Base-by-base conservation (phyloP, 2,113 vertebrate genomes). In the Oncorhynchus tshawytscha region DNA sequence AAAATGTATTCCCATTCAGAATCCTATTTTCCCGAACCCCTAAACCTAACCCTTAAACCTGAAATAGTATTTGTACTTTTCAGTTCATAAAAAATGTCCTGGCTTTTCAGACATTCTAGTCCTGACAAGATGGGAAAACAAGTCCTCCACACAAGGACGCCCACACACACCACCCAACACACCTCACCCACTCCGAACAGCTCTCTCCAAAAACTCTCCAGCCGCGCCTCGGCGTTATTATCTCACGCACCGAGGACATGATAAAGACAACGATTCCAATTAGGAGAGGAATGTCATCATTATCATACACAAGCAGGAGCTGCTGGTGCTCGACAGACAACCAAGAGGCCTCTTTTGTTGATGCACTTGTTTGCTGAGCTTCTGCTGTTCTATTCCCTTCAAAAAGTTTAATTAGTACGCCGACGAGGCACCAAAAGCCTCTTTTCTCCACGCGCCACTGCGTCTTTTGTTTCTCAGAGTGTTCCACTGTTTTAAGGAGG, bases 241-340 rank as follows among this genome's bases (percentile, higher is more conserved):
- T 16, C 20, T 39, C 59, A 24, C n/a, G 4, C 27, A 27, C 31
- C 9, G 34, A 57, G 49, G 51, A 65, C 72, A 65, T 25, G 22
- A 73, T 25, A 24, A 64, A 73, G 29, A 48, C 72, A 73, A 73
- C 25, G 34, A 64, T 31, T 39, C 13, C 59, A 73, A 73, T 45
- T 65, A 73, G 31, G 13, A 64, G 29, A 1, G 29, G 62, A 72
- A 72, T 60, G 71, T 8, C 57, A 62, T 72, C 31, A 73, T 73
- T 73, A 64, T 65, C 22, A 31, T 12, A 39, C 24, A 39, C 31
- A 64, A 11, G 11, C 72, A 45, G 59, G 22, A 48, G 31, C 31
- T 18, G 16, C 16, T 54, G 31, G 31, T 34, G 15, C 39, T 45
- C 13, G 22, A 54, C 51, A 73, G 72, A 45, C 29, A 65, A n/a